Base-by-base conservation (phyloP, 2,888 invertebrate species). In the Aromia moschata region DNA sequence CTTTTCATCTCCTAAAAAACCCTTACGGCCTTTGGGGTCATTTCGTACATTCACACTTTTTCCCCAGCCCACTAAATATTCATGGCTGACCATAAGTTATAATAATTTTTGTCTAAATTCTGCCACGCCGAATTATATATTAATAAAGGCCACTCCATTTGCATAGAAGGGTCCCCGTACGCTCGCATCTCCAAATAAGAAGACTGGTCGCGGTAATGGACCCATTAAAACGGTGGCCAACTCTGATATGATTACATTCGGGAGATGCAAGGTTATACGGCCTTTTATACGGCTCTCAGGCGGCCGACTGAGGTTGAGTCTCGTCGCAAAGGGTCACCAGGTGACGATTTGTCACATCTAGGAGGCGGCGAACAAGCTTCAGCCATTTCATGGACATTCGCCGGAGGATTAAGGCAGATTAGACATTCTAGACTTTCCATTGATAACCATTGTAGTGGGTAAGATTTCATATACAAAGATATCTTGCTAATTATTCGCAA, bases 301-400 rank as follows among this genome's bases (percentile, higher is more conserved):
- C 71, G 78, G 64, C 74, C 71, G 67, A 73, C 73, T 71, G 77
- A 76, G 77, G 76, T 77, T 74, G 75, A 71, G 74, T 74, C 72
- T 70, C 73, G 70, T 65, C 75, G 74, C 74, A 75, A 78, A 78
- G 76, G 80, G 81, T 79, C 81, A 79, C 80, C 79, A 78, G 80
- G 80, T 80, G 80, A 79, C 80, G 78, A 81, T 81, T 81, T 80
- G 80, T 81, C 80, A 81, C 79, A 77, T 78, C 77, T 78, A 76
- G 76, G 79, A 79, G 79, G 78, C 79, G 75, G 71, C 74, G 75
- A 77, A 81, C 81, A 81, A 77, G 80, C 75, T 80, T 80, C 77
- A 71, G 75, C 80, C 80, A 81, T 81, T 80, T 80, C 77, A 67
- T 70, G 77, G 76, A 72, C 78, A 68, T 68, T 70, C 67, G 68